Evolutionary conservation across 2,797 vertebrate genomes (phyloP).

Genomic region (Crax fasciolata): DNA sequence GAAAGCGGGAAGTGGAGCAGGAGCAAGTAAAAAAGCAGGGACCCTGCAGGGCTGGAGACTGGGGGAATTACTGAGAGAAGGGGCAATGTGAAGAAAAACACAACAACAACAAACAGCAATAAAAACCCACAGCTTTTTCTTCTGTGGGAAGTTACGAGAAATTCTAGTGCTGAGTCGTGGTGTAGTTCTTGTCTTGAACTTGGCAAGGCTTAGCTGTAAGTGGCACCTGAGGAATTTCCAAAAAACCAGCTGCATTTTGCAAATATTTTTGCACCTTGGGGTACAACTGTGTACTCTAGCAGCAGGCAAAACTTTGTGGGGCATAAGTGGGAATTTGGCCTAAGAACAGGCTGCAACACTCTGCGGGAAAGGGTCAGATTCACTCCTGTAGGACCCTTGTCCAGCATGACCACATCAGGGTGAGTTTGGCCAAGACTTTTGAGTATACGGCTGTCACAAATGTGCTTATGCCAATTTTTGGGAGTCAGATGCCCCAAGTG

Average conservation of each 20-base stretch:
- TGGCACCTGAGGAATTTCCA: not conserved
- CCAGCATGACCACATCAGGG: too few species aligned
- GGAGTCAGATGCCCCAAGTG: not conserved
- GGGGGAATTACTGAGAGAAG: not conserved
- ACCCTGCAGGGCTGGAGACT: not conserved
- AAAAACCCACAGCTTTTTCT: not conserved
- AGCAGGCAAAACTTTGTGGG: not conserved
- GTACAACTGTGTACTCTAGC: not conserved
- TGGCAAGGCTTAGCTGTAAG: not conserved
- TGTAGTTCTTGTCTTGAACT: not conserved
- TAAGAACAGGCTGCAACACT: not conserved
- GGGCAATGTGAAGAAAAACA: not conserved
- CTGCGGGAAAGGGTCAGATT: not conserved
- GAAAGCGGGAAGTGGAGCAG: not conserved
- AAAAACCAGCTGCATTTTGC: not conserved
- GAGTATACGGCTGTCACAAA: not conserved
- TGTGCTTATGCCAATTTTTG: not conserved
- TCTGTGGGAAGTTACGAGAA: not conserved
- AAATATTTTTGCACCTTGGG: not conserved
- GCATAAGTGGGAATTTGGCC: not conserved
- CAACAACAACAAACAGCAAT: not conserved
- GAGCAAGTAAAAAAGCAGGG: not conserved
- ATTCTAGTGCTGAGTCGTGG: not conserved
- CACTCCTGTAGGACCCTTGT: fast-evolving
- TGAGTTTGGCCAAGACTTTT: not conserved